Conservation (phyloP, 2,888 invertebrate genomes). For the Unio pictorum region DNA sequence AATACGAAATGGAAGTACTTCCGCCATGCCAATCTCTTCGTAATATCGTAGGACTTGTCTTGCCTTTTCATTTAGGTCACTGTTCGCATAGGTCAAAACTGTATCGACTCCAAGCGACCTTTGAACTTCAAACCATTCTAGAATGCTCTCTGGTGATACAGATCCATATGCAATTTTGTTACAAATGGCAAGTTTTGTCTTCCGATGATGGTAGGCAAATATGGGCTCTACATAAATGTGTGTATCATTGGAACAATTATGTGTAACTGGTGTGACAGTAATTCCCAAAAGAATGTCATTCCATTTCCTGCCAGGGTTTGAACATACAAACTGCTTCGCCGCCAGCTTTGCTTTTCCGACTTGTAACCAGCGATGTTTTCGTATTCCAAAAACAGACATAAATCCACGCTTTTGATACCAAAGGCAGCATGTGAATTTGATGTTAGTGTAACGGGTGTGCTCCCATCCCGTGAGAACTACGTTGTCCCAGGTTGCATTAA, state of each 20-base stretch:
- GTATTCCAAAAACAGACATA: slow-evolving; percentile 4
- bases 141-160: slow-evolving; percentile 20
- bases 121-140: slow-evolving; percentile 35
- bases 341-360: slow-evolving; percentile 3
- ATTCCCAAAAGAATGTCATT: slow-evolving; percentile 7
- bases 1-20: slow-evolving; percentile 19
- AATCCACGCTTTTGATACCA: slow-evolving; percentile 13
- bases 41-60: slow-evolving; percentile 21
- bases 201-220: slow-evolving; percentile 15
- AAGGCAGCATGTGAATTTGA: slow-evolving; percentile 21
- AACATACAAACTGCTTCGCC: slow-evolving; percentile 24
- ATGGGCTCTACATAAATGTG: slow-evolving; percentile 20
- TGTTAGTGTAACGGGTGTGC: slow-evolving; percentile 10
- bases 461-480: slow-evolving; percentile 23
- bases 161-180: slow-evolving; percentile 20
- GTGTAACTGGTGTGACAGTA: slow-evolving; percentile 6
- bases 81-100: slow-evolving; percentile 19
- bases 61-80: slow-evolving; percentile 19
- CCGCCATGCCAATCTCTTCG: slow-evolving; percentile 15
- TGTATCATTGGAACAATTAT: slow-evolving; percentile 11
- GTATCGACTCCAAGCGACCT: slow-evolving; percentile 22
- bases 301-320: slow-evolving; percentile 8
- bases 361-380: slow-evolving; percentile 20
- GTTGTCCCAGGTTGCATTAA: slow-evolving; percentile 13
- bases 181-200: slow-evolving; percentile 22